These are phyloP conservation scores for Hipparchia semele DNA, from an alignment of 2,888 invertebrate species.

Conservation along the genomic window DNA sequence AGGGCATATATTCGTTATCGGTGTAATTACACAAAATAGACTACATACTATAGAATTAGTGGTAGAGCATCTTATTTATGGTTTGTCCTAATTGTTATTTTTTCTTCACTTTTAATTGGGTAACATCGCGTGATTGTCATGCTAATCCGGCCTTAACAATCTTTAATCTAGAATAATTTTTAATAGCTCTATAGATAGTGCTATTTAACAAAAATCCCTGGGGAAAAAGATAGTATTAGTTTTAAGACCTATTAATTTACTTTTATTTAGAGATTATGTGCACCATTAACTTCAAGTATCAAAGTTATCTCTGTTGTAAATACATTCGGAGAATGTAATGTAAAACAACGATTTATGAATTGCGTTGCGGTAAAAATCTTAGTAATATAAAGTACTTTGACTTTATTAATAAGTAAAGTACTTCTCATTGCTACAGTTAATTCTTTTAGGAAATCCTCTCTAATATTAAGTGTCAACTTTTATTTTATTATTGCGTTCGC, in stretches of 20 bases:
- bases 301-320: background rate
- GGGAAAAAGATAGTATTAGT: no score
- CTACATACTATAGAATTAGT: slow-evolving; percentile 7
- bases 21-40: slow-evolving; percentile 13
- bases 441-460: background rate
- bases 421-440: background rate
- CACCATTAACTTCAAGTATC: background rate
- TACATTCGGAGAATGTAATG: slow-evolving; percentile 4
- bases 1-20: slow-evolving; percentile 8
- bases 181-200: no score
- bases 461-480: background rate
- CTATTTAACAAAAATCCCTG: no score
- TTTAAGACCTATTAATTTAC: no score
- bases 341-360: background rate
- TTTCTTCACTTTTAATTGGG: background rate
- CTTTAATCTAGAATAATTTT: no score
- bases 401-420: background rate
- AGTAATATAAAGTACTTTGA: background rate
- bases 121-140: background rate
- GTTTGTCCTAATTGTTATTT: no score
- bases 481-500: background rate
- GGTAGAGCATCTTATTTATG: background rate
- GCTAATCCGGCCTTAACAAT: no score
- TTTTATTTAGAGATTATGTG: no score
- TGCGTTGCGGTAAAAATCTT: slow-evolving; percentile 1